Conservation (phyloP, 2,797 vertebrate species). For the Sciurus carolinensis region DNA sequence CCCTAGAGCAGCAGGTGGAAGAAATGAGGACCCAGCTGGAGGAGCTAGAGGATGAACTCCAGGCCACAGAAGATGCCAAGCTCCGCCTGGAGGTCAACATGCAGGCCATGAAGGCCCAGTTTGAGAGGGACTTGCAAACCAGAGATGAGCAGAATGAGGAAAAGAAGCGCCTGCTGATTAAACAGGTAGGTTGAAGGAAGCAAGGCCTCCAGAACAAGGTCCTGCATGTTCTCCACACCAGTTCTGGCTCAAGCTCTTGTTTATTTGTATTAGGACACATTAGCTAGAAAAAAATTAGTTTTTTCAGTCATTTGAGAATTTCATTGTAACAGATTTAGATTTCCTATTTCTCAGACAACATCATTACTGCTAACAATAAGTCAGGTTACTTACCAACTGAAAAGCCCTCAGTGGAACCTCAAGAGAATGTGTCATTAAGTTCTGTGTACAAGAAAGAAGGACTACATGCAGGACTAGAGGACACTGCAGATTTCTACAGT, state of each 20-base stretch:
- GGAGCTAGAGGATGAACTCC: slow-evolving; percentile 98
- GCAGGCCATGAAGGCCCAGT: slow-evolving; percentile 99
- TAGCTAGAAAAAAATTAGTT: not conserved
- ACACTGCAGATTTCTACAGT: not conserved
- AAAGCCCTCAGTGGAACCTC: not conserved
- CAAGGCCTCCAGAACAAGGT: rapidly evolving
- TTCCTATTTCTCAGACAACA: not conserved
- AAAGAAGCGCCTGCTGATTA: slow-evolving; percentile 92
- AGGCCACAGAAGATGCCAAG: slow-evolving; percentile 98
- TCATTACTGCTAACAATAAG: not conserved
- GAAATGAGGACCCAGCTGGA: slow-evolving; percentile 96
- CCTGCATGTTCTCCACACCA: not conserved
- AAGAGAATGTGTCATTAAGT: not conserved
- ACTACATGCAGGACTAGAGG: rapidly evolving
- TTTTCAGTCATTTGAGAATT: not conserved
- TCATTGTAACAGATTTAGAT: not conserved
- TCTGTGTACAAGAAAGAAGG: not conserved
- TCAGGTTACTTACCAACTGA: rapidly evolving
- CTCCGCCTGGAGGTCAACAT: slow-evolving; percentile 98
- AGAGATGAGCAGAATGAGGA: slow-evolving; percentile 93
- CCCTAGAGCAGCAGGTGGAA: slow-evolving; percentile 93
- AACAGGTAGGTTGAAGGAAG: slow-evolving; percentile 87
- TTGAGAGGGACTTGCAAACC: slow-evolving; percentile 95
- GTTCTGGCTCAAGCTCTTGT: not conserved
- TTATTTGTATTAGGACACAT: rapidly evolving